These are phyloP conservation scores for Nebria ingens DNA, from an alignment of 1,140 invertebrate genomes.

Conservation along the genomic window DNA sequence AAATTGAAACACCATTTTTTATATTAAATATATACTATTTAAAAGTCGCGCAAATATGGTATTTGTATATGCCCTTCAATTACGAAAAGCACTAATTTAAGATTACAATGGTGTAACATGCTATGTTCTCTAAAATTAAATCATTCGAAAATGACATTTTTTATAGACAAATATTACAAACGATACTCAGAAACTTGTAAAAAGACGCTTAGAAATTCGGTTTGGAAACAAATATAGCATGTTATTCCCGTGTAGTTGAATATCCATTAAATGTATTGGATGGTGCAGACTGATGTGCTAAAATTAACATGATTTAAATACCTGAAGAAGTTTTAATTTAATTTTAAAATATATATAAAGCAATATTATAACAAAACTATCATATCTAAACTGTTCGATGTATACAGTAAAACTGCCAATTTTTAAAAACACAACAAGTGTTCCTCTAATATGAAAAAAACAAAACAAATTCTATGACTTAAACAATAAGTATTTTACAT, in stretches of 20 bases:
- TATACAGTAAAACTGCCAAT: conserved; percentile 1
- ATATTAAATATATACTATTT: neutral
- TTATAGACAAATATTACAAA: too few relatives aligned
- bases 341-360: neutral
- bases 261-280: too few relatives aligned
- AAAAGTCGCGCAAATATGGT: neutral
- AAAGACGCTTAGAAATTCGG: too few relatives aligned
- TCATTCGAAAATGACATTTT: too few relatives aligned
- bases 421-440: neutral
- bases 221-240: too few relatives aligned
- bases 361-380: neutral
- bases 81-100: too few relatives aligned
- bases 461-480: neutral
- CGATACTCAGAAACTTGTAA: too few relatives aligned
- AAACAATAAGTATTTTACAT: conserved; percentile 6
- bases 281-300: neutral
- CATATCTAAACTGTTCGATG: neutral
- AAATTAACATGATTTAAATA: neutral
- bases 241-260: too few relatives aligned
- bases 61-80: too few relatives aligned
- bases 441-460: conserved; percentile 1
- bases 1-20: conserved; percentile 6
- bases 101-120: too few relatives aligned
- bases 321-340: neutral
- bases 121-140: too few relatives aligned